phyloP scores from a whole-genome alignment of 2,888 invertebrate genomes.

The Drosophila fungiperda region DNA sequence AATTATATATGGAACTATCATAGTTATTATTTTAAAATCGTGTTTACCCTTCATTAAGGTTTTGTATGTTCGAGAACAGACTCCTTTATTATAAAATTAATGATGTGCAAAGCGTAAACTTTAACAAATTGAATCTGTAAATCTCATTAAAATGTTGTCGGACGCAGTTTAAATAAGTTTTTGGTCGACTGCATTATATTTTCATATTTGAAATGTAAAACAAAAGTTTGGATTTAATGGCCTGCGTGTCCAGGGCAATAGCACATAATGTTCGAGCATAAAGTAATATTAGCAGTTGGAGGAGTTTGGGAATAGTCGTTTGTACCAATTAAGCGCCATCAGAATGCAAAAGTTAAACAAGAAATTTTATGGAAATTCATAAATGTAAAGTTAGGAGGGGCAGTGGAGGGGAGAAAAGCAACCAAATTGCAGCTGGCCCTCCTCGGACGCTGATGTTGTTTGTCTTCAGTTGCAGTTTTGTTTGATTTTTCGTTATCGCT shows the following conservation, averaged over 20 bases:
- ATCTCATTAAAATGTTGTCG: constrained; percentile 4
- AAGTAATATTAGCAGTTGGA: not conserved
- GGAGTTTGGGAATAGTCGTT: constrained; percentile 20
- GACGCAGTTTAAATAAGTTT: constrained; percentile 7
- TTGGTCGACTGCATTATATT: constrained; percentile 3
- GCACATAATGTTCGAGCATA: not conserved
- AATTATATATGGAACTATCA: not conserved
- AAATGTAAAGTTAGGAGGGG: constrained; percentile 23
- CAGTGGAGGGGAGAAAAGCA: constrained; percentile 1
- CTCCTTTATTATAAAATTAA: constrained; percentile 23
- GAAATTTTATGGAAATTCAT: constrained; percentile 61
- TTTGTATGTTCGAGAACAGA: constrained; percentile 3
- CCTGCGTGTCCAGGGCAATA: constrained; percentile 10
- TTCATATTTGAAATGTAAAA: constrained; percentile 4
- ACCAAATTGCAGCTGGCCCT: constrained; percentile 47
- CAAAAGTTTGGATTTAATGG: constrained; percentile 31
- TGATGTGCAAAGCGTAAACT: constrained; percentile 17
- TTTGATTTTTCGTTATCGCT: constrained; percentile 61
- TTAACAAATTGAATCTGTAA: constrained; percentile 49
- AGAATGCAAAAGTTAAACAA: constrained; percentile 39
- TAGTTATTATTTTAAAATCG: not conserved
- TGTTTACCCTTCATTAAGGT: not conserved
- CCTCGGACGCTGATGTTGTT: constrained; percentile 13
- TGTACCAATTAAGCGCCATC: constrained; percentile 48
- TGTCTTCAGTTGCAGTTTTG: constrained; percentile 47